These are phyloP conservation scores for Bombus superbus DNA, from an alignment of 1,140 invertebrate species.

Conservation along the genomic window DNA sequence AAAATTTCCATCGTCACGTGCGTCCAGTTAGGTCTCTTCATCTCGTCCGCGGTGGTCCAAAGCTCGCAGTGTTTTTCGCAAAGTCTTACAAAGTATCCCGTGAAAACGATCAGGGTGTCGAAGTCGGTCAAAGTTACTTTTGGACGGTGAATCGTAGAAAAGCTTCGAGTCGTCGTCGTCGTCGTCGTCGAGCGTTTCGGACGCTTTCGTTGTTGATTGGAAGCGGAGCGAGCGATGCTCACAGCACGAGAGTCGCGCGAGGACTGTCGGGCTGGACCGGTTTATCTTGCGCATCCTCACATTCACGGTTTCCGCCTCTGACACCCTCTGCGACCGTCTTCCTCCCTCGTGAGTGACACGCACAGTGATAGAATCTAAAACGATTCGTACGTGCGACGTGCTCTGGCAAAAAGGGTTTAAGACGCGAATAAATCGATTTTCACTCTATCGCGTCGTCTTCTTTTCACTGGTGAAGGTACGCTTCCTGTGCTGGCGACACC, in stretches of 20 bases:
- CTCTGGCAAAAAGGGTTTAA: too few relatives aligned
- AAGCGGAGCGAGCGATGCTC: not conserved
- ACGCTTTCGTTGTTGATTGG: too few relatives aligned
- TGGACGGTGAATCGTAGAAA: too few relatives aligned
- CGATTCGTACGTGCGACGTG: too few relatives aligned
- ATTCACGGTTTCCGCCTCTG: constrained; percentile 45
- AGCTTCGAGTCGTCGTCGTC: too few relatives aligned
- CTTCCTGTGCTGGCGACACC: accelerated
- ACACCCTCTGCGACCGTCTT: constrained; percentile 9
- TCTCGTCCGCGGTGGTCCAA: not conserved
- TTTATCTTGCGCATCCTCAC: constrained; percentile 60
- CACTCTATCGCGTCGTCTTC: too few relatives aligned
- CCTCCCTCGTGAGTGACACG: not conserved
- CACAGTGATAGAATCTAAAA: too few relatives aligned
- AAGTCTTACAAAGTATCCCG: not conserved
- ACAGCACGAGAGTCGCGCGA: constrained; percentile 61
- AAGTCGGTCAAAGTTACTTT: not conserved
- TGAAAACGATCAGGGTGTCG: not conserved
- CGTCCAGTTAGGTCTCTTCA: not conserved
- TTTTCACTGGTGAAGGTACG: too few relatives aligned
- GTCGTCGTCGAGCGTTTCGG: too few relatives aligned
- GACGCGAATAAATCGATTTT: too few relatives aligned
- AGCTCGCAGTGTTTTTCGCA: not conserved
- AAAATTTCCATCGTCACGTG: not conserved
- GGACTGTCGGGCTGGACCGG: constrained; percentile 55